Percentiles rank a stretch among this genome's conserved stretches.
phyloP scores from a whole-genome alignment of 2,113 vertebrate species.

The Silurus asotus region DNA sequence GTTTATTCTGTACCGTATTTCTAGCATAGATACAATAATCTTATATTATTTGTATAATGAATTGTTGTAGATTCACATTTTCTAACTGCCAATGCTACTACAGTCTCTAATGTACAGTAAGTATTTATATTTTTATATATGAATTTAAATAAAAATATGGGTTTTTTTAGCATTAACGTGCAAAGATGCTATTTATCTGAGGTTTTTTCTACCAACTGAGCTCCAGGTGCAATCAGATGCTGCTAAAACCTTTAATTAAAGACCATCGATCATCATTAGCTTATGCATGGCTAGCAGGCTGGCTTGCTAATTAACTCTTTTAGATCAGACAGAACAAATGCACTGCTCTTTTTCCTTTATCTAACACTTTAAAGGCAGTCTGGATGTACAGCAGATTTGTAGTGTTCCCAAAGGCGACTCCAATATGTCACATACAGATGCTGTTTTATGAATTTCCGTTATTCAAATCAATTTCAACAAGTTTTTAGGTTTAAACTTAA shows the following conservation, averaged over 20 bases:
- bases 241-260: constrained; percentile 77
- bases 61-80: neutral
- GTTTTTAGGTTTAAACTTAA: neutral
- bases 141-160: neutral
- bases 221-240: constrained; percentile 72
- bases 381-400: constrained; percentile 1
- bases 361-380: constrained; percentile 7
- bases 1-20: neutral
- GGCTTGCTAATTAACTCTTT: constrained; percentile 69
- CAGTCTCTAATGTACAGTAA: neutral
- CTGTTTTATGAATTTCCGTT: neutral
- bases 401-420: neutral
- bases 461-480: constrained; percentile 13
- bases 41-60: neutral
- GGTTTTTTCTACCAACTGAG: constrained; percentile 47
- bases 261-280: constrained; percentile 79
- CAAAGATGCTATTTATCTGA: neutral
- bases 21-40: neutral
- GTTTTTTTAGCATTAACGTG: neutral
- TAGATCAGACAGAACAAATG: constrained; percentile 58
- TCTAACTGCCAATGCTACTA: neutral
- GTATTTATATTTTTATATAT: neutral
- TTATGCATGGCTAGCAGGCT: constrained; percentile 66
- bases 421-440: neutral
- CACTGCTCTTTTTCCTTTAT: constrained; percentile 32